These are phyloP conservation scores for Eulemur rubriventer DNA, from an alignment of 2,797 vertebrate species.

Conservation along the genomic window DNA sequence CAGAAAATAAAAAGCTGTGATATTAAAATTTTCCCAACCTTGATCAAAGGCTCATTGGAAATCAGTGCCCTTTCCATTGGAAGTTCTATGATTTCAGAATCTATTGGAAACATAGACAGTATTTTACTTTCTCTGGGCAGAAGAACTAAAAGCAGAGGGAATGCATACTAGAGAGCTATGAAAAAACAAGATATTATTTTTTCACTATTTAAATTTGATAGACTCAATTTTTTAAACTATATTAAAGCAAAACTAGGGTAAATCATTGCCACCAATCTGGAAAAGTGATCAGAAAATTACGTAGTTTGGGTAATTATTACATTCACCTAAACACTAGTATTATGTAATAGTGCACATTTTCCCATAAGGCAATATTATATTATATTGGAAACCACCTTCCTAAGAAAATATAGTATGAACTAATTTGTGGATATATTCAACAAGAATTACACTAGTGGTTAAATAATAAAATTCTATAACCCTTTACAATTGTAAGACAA, in stretches of 20 bases:
- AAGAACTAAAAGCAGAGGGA: not conserved
- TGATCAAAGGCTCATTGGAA: not conserved
- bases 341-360: not conserved
- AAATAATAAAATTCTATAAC: not conserved
- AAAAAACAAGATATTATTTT: not conserved
- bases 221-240: not conserved
- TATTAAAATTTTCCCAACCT: not conserved
- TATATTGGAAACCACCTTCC: not conserved
- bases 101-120: not conserved
- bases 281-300: slow-evolving; percentile 8
- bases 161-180: not conserved
- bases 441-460: not conserved
- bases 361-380: not conserved
- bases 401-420: slow-evolving; percentile 21
- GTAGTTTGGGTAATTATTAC: not conserved
- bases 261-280: not conserved
- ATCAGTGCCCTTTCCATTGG: not conserved
- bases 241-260: slow-evolving; percentile 10
- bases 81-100: too few relatives aligned
- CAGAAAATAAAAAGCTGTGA: not conserved
- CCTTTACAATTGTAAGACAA: not conserved
- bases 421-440: not conserved
- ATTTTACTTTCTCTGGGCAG: not conserved
- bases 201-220: not conserved
- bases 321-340: not conserved